Base-by-base conservation (phyloP, 2,888 invertebrate species). In the Caradrina kadenii region DNA sequence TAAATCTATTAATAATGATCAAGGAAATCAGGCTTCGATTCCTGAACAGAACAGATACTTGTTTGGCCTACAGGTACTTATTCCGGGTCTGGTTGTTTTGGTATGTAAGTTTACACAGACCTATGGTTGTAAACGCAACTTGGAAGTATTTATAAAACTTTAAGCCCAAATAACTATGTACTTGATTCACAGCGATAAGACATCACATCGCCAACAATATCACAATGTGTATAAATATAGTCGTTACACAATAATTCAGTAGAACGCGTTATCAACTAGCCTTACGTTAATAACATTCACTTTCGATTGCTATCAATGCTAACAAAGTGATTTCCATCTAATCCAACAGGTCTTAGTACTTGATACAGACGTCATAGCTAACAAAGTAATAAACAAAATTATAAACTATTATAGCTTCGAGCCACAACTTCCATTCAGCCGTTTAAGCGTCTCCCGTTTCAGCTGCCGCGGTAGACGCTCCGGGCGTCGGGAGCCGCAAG, bases 261-360 rank as follows among this genome's bases (percentile, higher is more conserved):
- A 13, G 45, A 11, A 15, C 8, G 19, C 6, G 17, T 52, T 61
- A 66, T 66, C 60, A 56, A 22, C 6, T 10, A 31, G 7, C 19
- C n/a, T 53, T 42, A 54, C 49, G 8, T 11, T 10, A 26, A 21
- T n/a, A 63, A 26, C 22, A 56, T 58, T 56, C 56, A 48, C 45
- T 72, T 72, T 56, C 17, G 49, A 52, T 71, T 22, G 19, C 11
- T 50, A 50, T 55, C 63, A 6, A 19, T 48, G 54, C 7, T 39
- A 26, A 73, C 21, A 60, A 65, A 11, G n/a, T 73, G n/a, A 61
- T 73, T 59, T 22, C n/a, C 35, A 11, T 49, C 19, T 62, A n/a
- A 74, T 59, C 58, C 59, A 54, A 50, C 26, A 11, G 3, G 17
- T 15, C 3, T 2, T 26, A 11, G 1, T 39, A 15, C 13, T 60